These are phyloP conservation scores for Drosophila virilis DNA, from an alignment of 1,140 invertebrate species.

Conservation along the genomic window DNA sequence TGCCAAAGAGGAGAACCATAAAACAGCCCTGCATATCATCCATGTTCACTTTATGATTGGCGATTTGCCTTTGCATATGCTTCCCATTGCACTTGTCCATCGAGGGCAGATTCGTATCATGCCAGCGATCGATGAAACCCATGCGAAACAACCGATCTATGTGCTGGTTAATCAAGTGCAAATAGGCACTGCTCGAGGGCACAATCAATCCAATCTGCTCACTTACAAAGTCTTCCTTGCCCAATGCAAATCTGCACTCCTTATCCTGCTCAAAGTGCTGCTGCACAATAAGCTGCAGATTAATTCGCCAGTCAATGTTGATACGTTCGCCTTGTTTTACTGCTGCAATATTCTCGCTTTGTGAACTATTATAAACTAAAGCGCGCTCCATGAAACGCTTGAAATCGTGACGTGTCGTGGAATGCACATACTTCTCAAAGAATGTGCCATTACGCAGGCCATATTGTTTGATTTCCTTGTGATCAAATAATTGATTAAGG, in stretches of 20 bases:
- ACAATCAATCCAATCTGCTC: constrained; percentile 92
- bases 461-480: constrained; percentile 88
- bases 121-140: constrained; percentile 94
- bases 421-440: constrained; percentile 88
- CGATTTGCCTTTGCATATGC: constrained; percentile 87
- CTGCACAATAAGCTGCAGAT: constrained; percentile 86
- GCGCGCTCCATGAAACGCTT: constrained; percentile 81
- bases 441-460: constrained; percentile 90
- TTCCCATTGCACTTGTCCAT: constrained; percentile 90
- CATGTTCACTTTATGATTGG: constrained; percentile 93
- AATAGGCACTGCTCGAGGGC: constrained; percentile 89
- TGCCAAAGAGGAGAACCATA: constrained; percentile 71
- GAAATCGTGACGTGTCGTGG: constrained; percentile 67
- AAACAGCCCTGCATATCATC: constrained; percentile 94
- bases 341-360: constrained; percentile 85
- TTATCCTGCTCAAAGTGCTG: constrained; percentile 79
- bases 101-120: constrained; percentile 90
- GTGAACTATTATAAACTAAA: constrained; percentile 85
- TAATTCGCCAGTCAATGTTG: constrained; percentile 92
- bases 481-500: constrained; percentile 88
- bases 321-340: constrained; percentile 89
- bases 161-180: constrained; percentile 87
- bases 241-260: constrained; percentile 74
- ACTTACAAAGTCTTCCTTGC: constrained; percentile 90
- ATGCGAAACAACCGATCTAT: constrained; percentile 92